Conservation (phyloP, 2,888 invertebrate genomes). For the Agriopis aurantiaria region DNA sequence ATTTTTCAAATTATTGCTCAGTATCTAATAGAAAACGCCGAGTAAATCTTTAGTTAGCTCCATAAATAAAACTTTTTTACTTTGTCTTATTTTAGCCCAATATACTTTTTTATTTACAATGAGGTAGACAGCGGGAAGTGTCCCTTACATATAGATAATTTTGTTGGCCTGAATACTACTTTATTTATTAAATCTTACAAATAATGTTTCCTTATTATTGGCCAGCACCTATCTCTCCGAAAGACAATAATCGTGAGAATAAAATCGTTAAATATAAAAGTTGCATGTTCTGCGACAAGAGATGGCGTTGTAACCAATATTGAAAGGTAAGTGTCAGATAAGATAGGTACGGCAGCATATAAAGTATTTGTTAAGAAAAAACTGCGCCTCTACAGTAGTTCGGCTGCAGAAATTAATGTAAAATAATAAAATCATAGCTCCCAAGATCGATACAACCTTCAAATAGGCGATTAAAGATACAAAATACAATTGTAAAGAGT, state of each 20-base stretch:
- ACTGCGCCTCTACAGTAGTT: constrained; percentile 38
- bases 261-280: constrained; percentile 17
- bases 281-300: constrained; percentile 22
- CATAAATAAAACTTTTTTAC: constrained; percentile 51
- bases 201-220: constrained; percentile 29
- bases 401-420: constrained; percentile 41
- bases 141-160: constrained; percentile 70
- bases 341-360: constrained; percentile 34
- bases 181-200: constrained; percentile 40
- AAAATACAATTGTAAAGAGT: constrained; percentile 38
- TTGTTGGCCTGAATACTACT: constrained; percentile 69
- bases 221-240: constrained; percentile 27
- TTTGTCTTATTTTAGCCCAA: constrained; percentile 78
- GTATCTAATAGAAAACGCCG: constrained; percentile 60
- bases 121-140: constrained; percentile 80
- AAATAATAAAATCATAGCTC: constrained; percentile 36
- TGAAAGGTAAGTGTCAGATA: constrained; percentile 20
- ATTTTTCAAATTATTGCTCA: constrained; percentile 74
- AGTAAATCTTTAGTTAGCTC: constrained; percentile 62
- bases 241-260: background rate
- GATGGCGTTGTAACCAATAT: constrained; percentile 38
- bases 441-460: constrained; percentile 46
- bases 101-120: constrained; percentile 79
- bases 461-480: constrained; percentile 42
- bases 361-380: constrained; percentile 31